A percentile compares a stretch with the other conserved stretches of the same genome.
Evolutionary conservation across 2,113 vertebrate species (phyloP).

Genomic region (Brienomyrus longianalis): DNA sequence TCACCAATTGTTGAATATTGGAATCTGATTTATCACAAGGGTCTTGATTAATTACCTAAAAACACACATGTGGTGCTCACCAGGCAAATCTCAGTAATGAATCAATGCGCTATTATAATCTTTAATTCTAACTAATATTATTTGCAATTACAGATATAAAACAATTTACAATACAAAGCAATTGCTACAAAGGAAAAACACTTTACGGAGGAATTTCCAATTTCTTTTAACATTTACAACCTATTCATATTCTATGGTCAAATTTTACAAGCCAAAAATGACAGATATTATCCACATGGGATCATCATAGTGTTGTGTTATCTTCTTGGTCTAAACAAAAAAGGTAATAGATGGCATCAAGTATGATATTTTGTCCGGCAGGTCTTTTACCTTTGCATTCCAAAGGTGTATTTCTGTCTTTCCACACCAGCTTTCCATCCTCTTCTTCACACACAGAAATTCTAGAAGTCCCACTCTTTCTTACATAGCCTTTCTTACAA

Average conservation of each 20-base stretch:
- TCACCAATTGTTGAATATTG: not conserved
- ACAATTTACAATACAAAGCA: not conserved
- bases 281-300: too few relatives aligned
- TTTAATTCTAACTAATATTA: not conserved
- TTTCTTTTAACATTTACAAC: not conserved
- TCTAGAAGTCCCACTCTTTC: not conserved
- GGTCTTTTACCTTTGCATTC: constrained; percentile 13
- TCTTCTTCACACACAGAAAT: not conserved
- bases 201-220: not conserved
- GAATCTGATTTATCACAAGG: not conserved
- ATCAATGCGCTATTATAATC: not conserved
- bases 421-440: not conserved
- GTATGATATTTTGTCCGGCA: not conserved
- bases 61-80: not conserved
- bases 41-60: not conserved
- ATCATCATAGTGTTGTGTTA: too few relatives aligned
- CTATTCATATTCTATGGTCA: not conserved
- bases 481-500: not conserved
- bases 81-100: not conserved
- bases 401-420: not conserved
- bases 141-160: not conserved
- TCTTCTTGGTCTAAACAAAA: not conserved
- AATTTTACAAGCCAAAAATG: not conserved
- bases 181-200: not conserved
- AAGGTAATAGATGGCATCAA: not conserved